Percentiles rank a stretch among this genome's conserved stretches.
Evolutionary conservation across 2,113 vertebrate genomes (phyloP).

Genomic region (Corapipo altera): DNA sequence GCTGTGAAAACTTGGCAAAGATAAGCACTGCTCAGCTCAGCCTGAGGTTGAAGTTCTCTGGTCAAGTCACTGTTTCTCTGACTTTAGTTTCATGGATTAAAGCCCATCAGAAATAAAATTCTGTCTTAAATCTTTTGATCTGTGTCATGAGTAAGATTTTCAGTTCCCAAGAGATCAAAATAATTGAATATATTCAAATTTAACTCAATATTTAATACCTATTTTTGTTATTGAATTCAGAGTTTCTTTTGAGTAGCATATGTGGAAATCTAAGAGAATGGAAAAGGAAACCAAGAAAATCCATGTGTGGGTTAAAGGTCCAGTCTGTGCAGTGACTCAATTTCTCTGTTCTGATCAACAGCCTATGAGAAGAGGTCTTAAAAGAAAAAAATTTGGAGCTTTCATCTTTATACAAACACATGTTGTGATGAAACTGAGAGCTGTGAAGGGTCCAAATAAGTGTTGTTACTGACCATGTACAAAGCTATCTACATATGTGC

Average conservation of each 20-base stretch:
- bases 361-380: neutral
- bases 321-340: fast-evolving
- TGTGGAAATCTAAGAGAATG: neutral
- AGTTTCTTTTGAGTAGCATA: neutral
- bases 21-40: neutral
- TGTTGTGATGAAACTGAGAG: neutral
- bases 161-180: neutral
- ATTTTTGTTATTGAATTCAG: neutral
- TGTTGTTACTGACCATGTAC: neutral
- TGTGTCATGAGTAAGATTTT: neutral
- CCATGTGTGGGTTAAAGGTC: neutral
- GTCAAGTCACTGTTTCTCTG: neutral
- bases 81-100: neutral
- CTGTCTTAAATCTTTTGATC: neutral
- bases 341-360: neutral
- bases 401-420: neutral
- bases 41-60: neutral
- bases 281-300: neutral
- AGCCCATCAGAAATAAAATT: neutral
- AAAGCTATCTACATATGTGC: neutral
- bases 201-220: neutral
- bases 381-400: neutral
- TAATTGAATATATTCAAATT: neutral
- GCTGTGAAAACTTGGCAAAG: neutral
- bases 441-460: neutral